phyloP scores from a whole-genome alignment of 2,888 invertebrate genomes.

The Yponomeuta malinellus region DNA sequence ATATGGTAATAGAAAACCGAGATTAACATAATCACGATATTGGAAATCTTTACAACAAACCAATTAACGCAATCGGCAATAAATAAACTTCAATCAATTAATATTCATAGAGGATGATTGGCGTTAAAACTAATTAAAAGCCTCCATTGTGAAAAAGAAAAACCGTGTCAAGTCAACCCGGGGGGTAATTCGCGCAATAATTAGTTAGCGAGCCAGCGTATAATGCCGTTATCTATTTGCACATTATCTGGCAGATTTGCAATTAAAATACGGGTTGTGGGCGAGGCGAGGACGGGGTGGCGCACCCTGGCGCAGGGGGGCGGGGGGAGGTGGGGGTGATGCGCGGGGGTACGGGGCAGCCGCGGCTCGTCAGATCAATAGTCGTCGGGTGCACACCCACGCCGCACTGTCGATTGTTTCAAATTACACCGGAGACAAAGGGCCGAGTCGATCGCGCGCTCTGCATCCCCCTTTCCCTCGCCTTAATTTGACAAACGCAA shows the following conservation, averaged over 20 bases:
- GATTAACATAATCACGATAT: constrained; percentile 30
- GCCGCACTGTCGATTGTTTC: constrained; percentile 72
- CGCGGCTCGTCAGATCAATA: constrained; percentile 67
- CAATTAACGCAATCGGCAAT: constrained; percentile 3
- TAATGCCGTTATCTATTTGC: constrained; percentile 74
- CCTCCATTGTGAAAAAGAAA: neutral
- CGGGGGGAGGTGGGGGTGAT: constrained; percentile 40
- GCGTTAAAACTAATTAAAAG: constrained; percentile 8
- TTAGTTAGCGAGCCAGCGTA: constrained; percentile 67
- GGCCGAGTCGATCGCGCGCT: neutral
- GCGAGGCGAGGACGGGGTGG: constrained; percentile 24
- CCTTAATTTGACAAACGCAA: constrained; percentile 46
- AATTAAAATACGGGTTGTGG: constrained; percentile 72
- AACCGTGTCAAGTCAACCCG: constrained; percentile 8
- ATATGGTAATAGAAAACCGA: constrained; percentile 38
- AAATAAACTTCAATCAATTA: neutral
- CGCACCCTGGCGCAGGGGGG: constrained; percentile 31
- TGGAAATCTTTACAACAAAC: constrained; percentile 17
- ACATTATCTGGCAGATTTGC: constrained; percentile 75
- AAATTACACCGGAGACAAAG: constrained; percentile 65
- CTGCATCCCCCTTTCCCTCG: constrained; percentile 45
- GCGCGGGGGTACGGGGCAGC: neutral
- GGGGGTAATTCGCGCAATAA: constrained; percentile 33
- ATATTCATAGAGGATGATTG: constrained; percentile 4
- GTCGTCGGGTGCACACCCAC: constrained; percentile 54